Evolutionary conservation across 1,140 invertebrate species (phyloP).

Genomic region (Papilio xuthus): DNA sequence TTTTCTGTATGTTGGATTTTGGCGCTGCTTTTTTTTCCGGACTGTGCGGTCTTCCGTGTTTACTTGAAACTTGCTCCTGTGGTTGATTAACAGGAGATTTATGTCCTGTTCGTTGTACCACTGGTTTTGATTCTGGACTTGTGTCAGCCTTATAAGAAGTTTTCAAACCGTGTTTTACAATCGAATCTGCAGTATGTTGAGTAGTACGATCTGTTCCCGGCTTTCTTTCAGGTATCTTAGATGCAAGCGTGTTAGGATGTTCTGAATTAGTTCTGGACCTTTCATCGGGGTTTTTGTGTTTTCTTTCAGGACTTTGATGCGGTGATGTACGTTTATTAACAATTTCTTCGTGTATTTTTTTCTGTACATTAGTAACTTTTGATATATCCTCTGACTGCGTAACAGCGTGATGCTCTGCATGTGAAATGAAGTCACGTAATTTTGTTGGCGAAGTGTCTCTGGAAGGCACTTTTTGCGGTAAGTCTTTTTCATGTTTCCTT

Average conservation of each 20-base stretch:
- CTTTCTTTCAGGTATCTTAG: constrained; percentile 14
- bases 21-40: constrained; percentile 25
- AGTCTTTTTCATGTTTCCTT: background rate
- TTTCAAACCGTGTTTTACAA: constrained; percentile 21
- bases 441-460: constrained; percentile 63
- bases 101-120: constrained; percentile 10
- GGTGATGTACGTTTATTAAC: constrained; percentile 32
- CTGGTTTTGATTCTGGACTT: constrained; percentile 35
- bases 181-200: background rate
- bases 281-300: constrained; percentile 21
- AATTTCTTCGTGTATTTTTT: constrained; percentile 32
- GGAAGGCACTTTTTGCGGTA: constrained; percentile 37
- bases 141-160: constrained; percentile 41
- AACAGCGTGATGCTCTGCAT: background rate
- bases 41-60: constrained; percentile 11
- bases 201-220: background rate
- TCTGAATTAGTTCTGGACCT: background rate
- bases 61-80: background rate
- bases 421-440: constrained; percentile 46
- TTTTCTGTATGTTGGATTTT: background rate
- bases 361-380: constrained; percentile 10
- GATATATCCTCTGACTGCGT: constrained; percentile 29
- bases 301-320: constrained; percentile 43
- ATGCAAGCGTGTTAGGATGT: constrained; percentile 25
- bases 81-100: constrained; percentile 21